Percentiles rank a stretch among this genome's conserved stretches.
phyloP scores from a whole-genome alignment of 2,888 invertebrate species.

The Saturnia pavonia region DNA sequence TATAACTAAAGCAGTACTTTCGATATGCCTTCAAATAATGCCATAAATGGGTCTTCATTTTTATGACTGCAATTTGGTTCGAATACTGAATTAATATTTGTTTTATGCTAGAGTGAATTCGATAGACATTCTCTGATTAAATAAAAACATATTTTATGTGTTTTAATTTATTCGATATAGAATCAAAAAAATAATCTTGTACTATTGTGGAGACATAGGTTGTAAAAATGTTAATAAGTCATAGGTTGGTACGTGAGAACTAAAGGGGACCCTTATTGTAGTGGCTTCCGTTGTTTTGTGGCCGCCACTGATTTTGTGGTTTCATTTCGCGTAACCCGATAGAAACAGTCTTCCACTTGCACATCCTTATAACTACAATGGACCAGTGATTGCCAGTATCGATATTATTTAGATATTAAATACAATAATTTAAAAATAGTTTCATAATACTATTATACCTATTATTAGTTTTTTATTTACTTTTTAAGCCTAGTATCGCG shows the following conservation, averaged over 20 bases:
- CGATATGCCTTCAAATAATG: constrained; percentile 78
- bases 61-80: constrained; percentile 76
- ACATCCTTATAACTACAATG: constrained; percentile 63
- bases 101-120: constrained; percentile 73
- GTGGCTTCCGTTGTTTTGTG: constrained; percentile 78
- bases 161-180: not conserved
- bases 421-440: constrained; percentile 17
- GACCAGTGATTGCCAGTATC: constrained; percentile 44
- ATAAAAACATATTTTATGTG: not conserved
- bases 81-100: constrained; percentile 72
- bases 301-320: constrained; percentile 77
- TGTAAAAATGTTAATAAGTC: constrained; percentile 52
- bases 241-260: constrained; percentile 62
- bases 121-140: constrained; percentile 34
- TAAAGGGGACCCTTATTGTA: constrained; percentile 52
- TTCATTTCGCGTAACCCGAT: constrained; percentile 80
- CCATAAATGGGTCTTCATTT: constrained; percentile 75
- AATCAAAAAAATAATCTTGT: not conserved
- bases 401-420: constrained; percentile 32
- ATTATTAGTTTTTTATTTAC: not conserved
- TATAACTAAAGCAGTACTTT: constrained; percentile 65
- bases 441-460: not conserved
- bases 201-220: not conserved
- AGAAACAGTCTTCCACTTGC: constrained; percentile 59
- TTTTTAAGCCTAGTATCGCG: too few species aligned